Percentiles rank a stretch among this genome's conserved stretches.
Conservation (phyloP, 35 echinoderm and acorn worm genomes). For the Eucidaris tribuloides region DNA sequence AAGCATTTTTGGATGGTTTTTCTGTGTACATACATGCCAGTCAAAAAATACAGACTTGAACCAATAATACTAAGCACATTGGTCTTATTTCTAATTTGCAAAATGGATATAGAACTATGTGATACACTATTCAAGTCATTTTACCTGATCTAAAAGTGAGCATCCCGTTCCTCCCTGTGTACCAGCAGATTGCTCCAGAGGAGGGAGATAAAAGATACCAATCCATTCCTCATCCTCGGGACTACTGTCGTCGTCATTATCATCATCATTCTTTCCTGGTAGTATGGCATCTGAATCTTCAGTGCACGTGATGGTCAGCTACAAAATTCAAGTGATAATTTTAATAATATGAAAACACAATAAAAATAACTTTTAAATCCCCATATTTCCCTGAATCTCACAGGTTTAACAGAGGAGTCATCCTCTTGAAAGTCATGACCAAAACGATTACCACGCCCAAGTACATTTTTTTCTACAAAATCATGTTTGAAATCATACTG, state of each 20-base stretch:
- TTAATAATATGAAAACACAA: no score
- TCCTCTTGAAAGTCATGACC: no score
- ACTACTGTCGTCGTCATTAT: not conserved
- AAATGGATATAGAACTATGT: not conserved
- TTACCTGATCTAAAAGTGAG: slow-evolving; percentile 73
- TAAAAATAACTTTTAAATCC: no score
- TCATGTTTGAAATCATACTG: no score
- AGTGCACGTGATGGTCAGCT: not conserved
- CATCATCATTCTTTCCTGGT: not conserved
- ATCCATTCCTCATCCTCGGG: slow-evolving; percentile 60
- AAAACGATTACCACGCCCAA: no score
- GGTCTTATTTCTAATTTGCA: not conserved
- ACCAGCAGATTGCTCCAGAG: slow-evolving; percentile 61
- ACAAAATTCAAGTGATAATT: not conserved
- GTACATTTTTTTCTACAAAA: no score
- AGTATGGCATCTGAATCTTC: not conserved
- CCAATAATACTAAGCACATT: not conserved
- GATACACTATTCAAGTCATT: not conserved
- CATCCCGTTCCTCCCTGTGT: slow-evolving; percentile 53
- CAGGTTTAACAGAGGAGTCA: no score
- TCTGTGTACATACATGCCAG: no score
- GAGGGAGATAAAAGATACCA: slow-evolving; percentile 71
- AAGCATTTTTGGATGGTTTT: no score
- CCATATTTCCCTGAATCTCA: no score
- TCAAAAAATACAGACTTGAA: no score